Conservation (phyloP, 2,888 invertebrate species). For the Drosophila atripex region DNA sequence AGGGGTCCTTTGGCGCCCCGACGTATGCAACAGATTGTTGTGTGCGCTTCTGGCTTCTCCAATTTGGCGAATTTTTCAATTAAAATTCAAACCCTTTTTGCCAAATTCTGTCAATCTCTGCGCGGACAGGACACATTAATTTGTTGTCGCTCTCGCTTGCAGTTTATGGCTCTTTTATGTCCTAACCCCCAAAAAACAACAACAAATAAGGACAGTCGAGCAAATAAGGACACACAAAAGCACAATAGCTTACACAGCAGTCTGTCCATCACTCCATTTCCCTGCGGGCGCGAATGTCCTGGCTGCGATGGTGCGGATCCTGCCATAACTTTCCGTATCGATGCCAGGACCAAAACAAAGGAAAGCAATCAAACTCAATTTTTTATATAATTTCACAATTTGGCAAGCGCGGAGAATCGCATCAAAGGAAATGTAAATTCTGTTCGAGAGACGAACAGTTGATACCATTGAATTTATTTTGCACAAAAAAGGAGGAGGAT, state of each 20-base stretch:
- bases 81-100: conserved; percentile 24
- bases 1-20: not conserved
- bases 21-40: not conserved
- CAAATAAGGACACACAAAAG: not conserved
- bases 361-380: conserved; percentile 59
- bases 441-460: conserved; percentile 1
- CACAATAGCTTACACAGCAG: not conserved
- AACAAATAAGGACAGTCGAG: not conserved
- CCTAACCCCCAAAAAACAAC: not conserved
- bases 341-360: conserved; percentile 14
- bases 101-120: not conserved
- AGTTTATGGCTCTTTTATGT: conserved; percentile 3
- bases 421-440: conserved; percentile 2
- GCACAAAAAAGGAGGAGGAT: too few species aligned
- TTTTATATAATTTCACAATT: conserved; percentile 62
- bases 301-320: conserved; percentile 1
- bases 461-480: conserved; percentile 3
- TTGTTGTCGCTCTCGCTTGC: conserved; percentile 1
- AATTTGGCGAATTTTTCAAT: conserved; percentile 8
- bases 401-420: conserved; percentile 13
- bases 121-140: not conserved
- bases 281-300: not conserved
- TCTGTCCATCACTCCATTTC: not conserved
- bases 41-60: not conserved
- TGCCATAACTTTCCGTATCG: conserved; percentile 40